phyloP scores from a whole-genome alignment of 2,113 vertebrate genomes.

The Corydoras maculifer region DNA sequence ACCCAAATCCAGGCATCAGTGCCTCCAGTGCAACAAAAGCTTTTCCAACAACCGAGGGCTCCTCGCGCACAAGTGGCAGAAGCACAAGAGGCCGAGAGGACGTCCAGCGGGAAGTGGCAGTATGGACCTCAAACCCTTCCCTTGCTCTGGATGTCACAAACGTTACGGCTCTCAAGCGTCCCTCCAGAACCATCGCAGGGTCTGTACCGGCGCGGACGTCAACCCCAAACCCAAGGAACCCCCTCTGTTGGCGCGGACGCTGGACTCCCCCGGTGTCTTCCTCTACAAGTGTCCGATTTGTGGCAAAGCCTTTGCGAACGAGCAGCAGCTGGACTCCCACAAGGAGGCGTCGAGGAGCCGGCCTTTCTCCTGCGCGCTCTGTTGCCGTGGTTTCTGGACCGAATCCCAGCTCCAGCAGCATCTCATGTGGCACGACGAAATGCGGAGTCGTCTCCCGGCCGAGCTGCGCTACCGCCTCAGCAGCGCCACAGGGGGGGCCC shows the following conservation, averaged over 20 bases:
- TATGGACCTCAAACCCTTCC: conserved; percentile 23
- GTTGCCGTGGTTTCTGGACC: conserved; percentile 66
- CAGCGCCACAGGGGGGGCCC: conserved; percentile 34
- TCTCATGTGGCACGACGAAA: conserved; percentile 68
- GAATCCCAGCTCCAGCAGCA: conserved; percentile 69
- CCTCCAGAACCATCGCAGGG: conserved; percentile 44
- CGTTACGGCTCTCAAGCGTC: conserved; percentile 40
- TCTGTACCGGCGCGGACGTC: conserved; percentile 26
- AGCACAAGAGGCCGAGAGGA: conserved; percentile 45
- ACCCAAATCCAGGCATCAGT: conserved; percentile 44
- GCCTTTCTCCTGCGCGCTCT: conserved; percentile 64
- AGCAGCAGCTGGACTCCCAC: conserved; percentile 55
- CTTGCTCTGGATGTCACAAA: conserved; percentile 42
- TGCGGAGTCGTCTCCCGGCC: conserved; percentile 62
- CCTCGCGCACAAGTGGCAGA: conserved; percentile 65
- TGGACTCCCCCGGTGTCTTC: conserved; percentile 49
- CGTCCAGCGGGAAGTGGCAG: neutral
- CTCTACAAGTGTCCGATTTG: conserved; percentile 69
- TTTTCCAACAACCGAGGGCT: conserved; percentile 61
- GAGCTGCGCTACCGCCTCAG: conserved; percentile 63
- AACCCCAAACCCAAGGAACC: conserved; percentile 23
- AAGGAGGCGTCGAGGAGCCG: conserved; percentile 55
- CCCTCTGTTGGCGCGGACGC: conserved; percentile 5
- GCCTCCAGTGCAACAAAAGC: conserved; percentile 55
- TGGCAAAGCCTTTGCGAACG: conserved; percentile 65